Conservation (phyloP, 2,113 vertebrate genomes). For the Pitta sordida region DNA sequence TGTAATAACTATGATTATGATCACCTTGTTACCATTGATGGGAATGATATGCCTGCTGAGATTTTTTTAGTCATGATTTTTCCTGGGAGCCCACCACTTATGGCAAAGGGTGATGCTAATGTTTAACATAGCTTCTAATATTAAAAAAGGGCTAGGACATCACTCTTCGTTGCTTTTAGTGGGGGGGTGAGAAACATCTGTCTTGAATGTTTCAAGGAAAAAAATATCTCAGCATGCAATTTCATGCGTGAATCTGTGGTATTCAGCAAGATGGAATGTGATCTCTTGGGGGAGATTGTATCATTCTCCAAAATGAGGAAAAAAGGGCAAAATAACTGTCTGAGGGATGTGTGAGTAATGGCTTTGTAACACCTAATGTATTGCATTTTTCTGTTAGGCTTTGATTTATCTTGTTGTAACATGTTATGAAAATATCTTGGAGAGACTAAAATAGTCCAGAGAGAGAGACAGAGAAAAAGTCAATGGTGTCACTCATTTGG, state of each 20-base stretch:
- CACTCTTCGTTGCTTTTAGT: neutral
- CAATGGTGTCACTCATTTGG: neutral
- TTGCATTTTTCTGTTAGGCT: neutral
- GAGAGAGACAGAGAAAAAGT: neutral
- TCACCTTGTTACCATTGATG: neutral
- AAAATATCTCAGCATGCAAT: neutral
- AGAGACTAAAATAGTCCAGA: neutral
- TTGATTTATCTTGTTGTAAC: neutral
- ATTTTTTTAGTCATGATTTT: neutral
- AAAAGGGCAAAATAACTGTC: neutral
- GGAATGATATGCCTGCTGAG: neutral
- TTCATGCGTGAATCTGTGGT: neutral
- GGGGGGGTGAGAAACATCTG: conserved; percentile 19
- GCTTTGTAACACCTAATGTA: neutral
- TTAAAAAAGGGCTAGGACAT: neutral
- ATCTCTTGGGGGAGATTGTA: neutral
- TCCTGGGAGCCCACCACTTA: neutral
- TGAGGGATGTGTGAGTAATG: neutral
- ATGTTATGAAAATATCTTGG: neutral
- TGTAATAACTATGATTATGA: neutral
- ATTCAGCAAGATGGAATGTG: conserved; percentile 28
- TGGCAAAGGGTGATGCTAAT: neutral
- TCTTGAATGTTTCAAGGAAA: neutral
- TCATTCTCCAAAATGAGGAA: neutral
- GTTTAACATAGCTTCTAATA: neutral